Conservation (phyloP, 2,888 invertebrate species). For the Pemphredon lugubris region DNA sequence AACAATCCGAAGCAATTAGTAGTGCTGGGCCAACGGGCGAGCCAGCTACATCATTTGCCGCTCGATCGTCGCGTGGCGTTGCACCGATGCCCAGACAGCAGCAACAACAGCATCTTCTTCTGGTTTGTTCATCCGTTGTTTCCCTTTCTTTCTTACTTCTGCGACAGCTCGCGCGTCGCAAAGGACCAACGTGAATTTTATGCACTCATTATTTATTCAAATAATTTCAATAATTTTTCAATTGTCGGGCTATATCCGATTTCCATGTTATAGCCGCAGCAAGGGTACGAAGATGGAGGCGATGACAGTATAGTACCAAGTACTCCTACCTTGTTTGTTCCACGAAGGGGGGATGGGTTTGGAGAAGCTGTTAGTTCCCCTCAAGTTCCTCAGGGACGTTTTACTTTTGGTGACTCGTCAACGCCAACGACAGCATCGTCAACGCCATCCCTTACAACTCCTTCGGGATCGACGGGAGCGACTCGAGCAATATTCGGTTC, state of each 20-base stretch:
- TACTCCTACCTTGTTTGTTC: slow-evolving; percentile 92
- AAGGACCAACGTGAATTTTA: no score
- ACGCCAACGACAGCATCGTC: slow-evolving; percentile 74
- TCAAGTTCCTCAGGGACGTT: slow-evolving; percentile 86
- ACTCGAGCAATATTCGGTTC: slow-evolving; percentile 71
- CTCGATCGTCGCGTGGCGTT: slow-evolving; percentile 80
- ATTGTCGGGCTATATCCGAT: no score
- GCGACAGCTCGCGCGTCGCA: no score
- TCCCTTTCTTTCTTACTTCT: no score
- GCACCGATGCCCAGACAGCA: slow-evolving; percentile 82
- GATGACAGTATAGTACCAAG: slow-evolving; percentile 94
- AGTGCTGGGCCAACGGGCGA: slow-evolving; percentile 83
- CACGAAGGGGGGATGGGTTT: slow-evolving; percentile 92
- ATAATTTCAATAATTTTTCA: no score
- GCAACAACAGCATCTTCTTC: slow-evolving; percentile 81
- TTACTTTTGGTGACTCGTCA: slow-evolving; percentile 85
- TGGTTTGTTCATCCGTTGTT: slow-evolving; percentile 69
- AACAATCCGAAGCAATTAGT: slow-evolving; percentile 87
- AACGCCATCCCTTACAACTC: slow-evolving; percentile 68
- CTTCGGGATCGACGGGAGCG: slow-evolving; percentile 59
- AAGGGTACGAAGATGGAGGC: slow-evolving; percentile 85
- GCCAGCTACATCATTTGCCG: slow-evolving; percentile 74
- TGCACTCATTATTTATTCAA: no score
- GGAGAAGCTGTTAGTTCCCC: slow-evolving; percentile 96
- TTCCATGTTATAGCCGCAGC: slow-evolving; percentile 81